These are phyloP conservation scores for Clavelina lepadiformis DNA, from an alignment of 23 tunicate genomes.

Conservation along the genomic window DNA sequence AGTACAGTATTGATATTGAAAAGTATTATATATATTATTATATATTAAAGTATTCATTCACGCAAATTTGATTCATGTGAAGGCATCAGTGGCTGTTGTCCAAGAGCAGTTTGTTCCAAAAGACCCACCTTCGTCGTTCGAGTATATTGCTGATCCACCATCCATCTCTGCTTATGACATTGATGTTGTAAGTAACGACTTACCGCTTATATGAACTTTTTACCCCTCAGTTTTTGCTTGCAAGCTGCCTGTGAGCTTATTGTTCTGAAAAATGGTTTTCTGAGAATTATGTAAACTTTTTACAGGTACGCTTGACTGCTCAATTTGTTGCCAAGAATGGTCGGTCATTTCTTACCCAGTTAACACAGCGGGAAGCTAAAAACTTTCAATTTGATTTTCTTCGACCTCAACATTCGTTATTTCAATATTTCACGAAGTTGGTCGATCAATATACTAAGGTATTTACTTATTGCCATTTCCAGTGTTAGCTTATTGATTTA, in stretches of 20 bases:
- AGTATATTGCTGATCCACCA: slow-evolving; percentile 88
- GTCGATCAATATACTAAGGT: slow-evolving; percentile 94
- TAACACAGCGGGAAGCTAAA: slow-evolving; percentile 89
- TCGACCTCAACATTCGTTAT: slow-evolving; percentile 91
- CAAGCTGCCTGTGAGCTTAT: no score
- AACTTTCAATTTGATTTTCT: slow-evolving; percentile 93
- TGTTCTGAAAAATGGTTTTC: no score
- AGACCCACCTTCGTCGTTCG: slow-evolving; percentile 81
- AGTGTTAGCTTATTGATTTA: no score
- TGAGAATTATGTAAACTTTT: not conserved
- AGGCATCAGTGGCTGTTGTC: slow-evolving; percentile 83
- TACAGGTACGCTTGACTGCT: slow-evolving; percentile 73
- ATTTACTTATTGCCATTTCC: not conserved
- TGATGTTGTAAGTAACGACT: slow-evolving; percentile 58
- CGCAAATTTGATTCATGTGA: no score
- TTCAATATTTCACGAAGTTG: slow-evolving; percentile 83
- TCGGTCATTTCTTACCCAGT: slow-evolving; percentile 77
- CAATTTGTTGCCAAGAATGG: slow-evolving; percentile 93
- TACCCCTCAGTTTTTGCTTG: no score
- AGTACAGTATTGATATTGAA: no score
- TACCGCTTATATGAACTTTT: no score
- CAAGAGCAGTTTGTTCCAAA: slow-evolving; percentile 84
- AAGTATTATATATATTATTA: no score
- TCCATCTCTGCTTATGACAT: slow-evolving; percentile 89
- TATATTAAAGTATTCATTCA: no score